Evolutionary conservation across 92 coral and sea anemone genomes (phyloP).

Genomic region (Heteractis magnifica): DNA sequence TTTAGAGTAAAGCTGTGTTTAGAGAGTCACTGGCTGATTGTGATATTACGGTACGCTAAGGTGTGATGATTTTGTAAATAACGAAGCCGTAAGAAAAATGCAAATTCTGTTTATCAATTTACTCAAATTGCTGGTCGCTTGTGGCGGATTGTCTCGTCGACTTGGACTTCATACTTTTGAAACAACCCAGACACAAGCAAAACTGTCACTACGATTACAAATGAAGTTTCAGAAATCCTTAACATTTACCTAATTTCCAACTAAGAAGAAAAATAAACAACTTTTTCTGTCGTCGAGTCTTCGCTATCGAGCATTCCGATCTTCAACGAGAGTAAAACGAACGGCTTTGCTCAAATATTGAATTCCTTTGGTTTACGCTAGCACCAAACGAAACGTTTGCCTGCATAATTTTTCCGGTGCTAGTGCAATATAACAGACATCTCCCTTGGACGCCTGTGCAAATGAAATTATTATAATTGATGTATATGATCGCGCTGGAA

Average conservation of each 20-base stretch:
- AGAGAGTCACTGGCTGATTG: neutral
- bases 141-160: neutral
- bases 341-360: neutral
- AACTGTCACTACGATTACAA: conserved; percentile 2
- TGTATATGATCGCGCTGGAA: neutral
- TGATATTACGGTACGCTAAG: neutral
- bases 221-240: neutral
- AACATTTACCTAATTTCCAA: neutral
- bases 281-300: conserved; percentile 2
- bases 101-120: conserved; percentile 26
- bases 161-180: conserved; percentile 7
- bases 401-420: neutral
- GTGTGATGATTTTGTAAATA: conserved; percentile 1
- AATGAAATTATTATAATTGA: neutral
- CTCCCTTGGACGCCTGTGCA: conserved; percentile 28
- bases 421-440: conserved; percentile 8
- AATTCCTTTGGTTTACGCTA: neutral
- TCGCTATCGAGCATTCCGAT: conserved; percentile 26
- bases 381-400: neutral
- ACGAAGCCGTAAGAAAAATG: neutral
- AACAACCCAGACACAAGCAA: conserved; percentile 8
- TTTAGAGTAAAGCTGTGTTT: neutral
- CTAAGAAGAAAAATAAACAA: neutral
- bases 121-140: neutral
- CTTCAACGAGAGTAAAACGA: conserved; percentile 10